Conservation (phyloP, 1,140 invertebrate species). For the Cydia strobilella region DNA sequence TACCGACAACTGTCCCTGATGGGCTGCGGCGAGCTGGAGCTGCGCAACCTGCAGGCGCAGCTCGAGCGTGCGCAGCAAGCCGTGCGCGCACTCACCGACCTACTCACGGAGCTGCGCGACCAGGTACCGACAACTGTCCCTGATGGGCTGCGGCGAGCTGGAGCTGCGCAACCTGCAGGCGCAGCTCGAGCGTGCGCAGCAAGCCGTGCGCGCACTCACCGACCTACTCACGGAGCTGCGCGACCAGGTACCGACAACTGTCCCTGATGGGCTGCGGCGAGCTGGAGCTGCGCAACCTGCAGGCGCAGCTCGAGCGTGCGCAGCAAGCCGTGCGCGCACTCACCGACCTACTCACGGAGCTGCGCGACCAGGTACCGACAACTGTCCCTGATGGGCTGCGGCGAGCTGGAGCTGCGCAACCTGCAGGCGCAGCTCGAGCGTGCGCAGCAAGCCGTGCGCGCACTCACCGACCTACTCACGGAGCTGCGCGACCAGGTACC, state of each 20-base stretch:
- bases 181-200: constrained; percentile 92
- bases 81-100: constrained; percentile 90
- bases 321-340: constrained; percentile 90
- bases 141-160: too few species aligned
- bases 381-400: too few species aligned
- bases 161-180: constrained; percentile 90
- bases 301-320: constrained; percentile 92
- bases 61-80: constrained; percentile 92
- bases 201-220: constrained; percentile 89
- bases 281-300: constrained; percentile 91
- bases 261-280: too few species aligned
- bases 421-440: constrained; percentile 93
- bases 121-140: too few species aligned
- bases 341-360: constrained; percentile 93
- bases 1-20: too few species aligned
- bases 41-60: constrained; percentile 91
- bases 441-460: constrained; percentile 90
- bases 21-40: too few species aligned
- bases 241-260: constrained; percentile 94
- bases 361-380: too few species aligned
- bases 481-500: constrained; percentile 96
- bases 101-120: constrained; percentile 95
- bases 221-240: constrained; percentile 93
- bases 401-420: constrained; percentile 94
- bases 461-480: constrained; percentile 91